A percentile compares a stretch with the other conserved stretches of the same genome.
These are phyloP conservation scores for Aromia moschata DNA, from an alignment of 2,888 invertebrate genomes.

Conservation along the genomic window DNA sequence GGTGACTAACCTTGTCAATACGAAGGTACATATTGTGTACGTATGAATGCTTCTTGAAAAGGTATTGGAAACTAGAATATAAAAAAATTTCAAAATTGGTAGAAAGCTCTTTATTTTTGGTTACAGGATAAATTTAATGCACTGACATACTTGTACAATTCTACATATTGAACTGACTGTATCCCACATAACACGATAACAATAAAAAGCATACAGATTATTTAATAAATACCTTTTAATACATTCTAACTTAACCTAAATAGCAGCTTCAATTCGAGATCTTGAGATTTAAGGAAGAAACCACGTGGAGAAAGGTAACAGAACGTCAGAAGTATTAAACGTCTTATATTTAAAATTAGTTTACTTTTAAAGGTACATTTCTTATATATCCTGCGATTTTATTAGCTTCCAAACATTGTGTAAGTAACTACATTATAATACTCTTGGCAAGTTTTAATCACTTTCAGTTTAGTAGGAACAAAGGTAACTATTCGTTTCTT, in stretches of 20 bases:
- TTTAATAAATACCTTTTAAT: conserved; percentile 14
- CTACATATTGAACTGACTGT: too few species aligned
- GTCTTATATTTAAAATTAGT: too few species aligned
- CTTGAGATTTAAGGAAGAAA: conserved; percentile 48
- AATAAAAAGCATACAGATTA: conserved; percentile 26
- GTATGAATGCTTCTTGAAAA: too few species aligned
- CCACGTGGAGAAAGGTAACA: conserved; percentile 20
- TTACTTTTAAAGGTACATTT: too few species aligned
- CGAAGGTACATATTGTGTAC: too few species aligned
- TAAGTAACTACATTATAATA: too few species aligned
- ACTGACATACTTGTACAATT: conserved; percentile 31
- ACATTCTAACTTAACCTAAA: conserved; percentile 39
- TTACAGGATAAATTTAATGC: conserved; percentile 41
- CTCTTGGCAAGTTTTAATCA: not conserved
- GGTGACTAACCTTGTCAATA: too few species aligned
- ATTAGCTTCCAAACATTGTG: too few species aligned
- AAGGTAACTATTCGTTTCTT: not conserved
- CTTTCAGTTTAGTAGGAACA: not conserved
- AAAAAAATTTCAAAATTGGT: conserved; percentile 29
- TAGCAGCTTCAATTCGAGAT: conserved; percentile 58
- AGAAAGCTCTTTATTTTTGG: conserved; percentile 35
- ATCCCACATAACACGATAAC: conserved; percentile 30
- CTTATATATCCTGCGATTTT: too few species aligned
- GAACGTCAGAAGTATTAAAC: too few species aligned
- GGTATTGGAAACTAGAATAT: too few species aligned